phyloP scores from a whole-genome alignment of 2,113 vertebrate genomes.

The Stigmatopora nigra region DNA sequence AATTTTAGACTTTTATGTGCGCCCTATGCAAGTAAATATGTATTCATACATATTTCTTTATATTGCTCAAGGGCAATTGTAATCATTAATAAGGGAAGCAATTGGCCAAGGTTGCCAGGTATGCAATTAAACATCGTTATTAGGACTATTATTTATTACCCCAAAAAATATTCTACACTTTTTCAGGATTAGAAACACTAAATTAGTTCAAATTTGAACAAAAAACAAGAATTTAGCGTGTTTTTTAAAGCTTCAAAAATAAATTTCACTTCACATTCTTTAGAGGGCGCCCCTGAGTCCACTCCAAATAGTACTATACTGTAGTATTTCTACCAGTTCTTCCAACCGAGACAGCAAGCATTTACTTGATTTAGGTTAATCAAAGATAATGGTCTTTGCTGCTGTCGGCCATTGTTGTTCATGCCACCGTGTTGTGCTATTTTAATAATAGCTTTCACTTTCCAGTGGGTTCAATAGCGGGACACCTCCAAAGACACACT shows the following conservation, averaged over 20 bases:
- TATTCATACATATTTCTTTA: no score
- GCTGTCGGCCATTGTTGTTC: neutral
- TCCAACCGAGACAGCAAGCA: neutral
- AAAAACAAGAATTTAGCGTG: no score
- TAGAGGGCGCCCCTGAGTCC: neutral
- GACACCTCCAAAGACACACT: slow-evolving; percentile 4
- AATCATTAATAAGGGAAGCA: no score
- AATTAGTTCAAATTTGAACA: neutral
- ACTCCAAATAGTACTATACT: neutral
- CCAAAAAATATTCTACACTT: neutral
- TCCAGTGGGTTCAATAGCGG: slow-evolving; percentile 7
- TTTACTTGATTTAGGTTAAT: neutral
- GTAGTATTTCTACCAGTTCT: neutral
- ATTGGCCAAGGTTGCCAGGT: neutral
- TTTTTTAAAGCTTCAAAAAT: neutral
- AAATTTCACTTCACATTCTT: neutral
- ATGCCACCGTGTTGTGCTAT: slow-evolving; percentile 8
- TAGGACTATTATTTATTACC: slow-evolving; percentile 7
- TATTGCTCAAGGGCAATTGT: no score
- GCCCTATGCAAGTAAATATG: no score
- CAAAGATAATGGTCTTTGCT: slow-evolving; percentile 7
- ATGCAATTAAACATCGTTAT: neutral
- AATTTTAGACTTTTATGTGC: no score
- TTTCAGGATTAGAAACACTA: neutral
- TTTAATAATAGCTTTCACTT: slow-evolving; percentile 18